phyloP scores from a whole-genome alignment of 2,113 vertebrate species.

The Fregetta grallaria region DNA sequence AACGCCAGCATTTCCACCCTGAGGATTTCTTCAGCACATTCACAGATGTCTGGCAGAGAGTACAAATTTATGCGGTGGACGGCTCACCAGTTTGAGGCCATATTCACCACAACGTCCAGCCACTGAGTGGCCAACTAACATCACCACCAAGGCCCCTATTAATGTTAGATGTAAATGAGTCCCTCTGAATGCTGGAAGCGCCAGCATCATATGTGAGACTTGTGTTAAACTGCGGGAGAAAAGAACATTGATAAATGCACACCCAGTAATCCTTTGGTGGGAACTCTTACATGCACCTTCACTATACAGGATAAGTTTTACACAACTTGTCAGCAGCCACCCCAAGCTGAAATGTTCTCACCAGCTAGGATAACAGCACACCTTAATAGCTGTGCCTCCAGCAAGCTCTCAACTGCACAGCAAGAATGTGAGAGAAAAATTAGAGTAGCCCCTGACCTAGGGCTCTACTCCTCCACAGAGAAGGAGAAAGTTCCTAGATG shows the following conservation, averaged over 20 bases:
- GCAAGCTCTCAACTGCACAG: background rate
- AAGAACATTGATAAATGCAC: background rate
- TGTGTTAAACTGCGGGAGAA: background rate
- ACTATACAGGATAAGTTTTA: background rate
- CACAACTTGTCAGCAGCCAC: background rate
- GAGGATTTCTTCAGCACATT: slow-evolving; percentile 33
- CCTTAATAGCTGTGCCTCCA: background rate
- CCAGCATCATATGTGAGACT: background rate
- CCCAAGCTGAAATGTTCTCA: background rate
- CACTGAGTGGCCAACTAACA: background rate
- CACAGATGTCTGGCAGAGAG: slow-evolving; percentile 64
- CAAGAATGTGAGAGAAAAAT: background rate
- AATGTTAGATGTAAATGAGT: background rate
- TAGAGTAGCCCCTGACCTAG: background rate
- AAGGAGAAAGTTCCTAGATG: background rate
- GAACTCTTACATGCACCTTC: background rate
- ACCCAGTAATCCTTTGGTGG: background rate
- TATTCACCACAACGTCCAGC: background rate
- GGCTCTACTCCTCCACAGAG: background rate
- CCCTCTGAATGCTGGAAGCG: background rate
- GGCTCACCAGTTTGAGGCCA: background rate
- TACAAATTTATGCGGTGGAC: background rate
- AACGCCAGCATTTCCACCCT: slow-evolving; percentile 52
- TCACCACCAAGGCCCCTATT: background rate
- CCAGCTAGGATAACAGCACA: background rate